A percentile compares a stretch with the other conserved stretches of the same genome.
These are phyloP conservation scores for Formica exsecta DNA, from an alignment of 1,140 invertebrate species.

Conservation along the genomic window DNA sequence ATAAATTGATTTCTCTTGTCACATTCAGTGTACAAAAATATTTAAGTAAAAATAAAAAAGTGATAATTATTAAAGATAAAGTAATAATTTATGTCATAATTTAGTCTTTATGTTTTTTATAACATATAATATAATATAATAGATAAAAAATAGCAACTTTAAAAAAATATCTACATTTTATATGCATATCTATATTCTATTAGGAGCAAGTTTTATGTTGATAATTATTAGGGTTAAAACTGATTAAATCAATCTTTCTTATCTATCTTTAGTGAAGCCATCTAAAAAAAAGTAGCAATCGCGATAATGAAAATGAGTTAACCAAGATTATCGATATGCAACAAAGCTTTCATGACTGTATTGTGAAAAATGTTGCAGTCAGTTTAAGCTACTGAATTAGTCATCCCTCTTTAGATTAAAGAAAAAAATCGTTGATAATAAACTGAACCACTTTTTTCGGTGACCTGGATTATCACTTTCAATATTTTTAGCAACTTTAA, in stretches of 20 bases:
- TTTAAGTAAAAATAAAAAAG: no score
- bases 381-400: conserved; percentile 30
- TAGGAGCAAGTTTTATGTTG: neutral
- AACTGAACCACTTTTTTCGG: neutral
- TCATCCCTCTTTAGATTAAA: conserved; percentile 39
- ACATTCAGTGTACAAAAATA: no score
- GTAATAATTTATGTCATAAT: no score
- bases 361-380: neutral
- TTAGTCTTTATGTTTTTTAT: no score
- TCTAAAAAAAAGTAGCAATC: neutral
- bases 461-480: conserved; percentile 3
- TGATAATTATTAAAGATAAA: no score
- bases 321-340: neutral
- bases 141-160: neutral
- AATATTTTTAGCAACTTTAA: neutral
- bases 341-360: neutral
- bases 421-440: conserved; percentile 22
- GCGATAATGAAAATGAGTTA: conserved; percentile 10
- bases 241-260: conserved; percentile 22
- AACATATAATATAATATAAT: neutral
- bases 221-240: neutral
- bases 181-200: neutral
- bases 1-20: no score
- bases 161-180: no score
- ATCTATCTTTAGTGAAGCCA: conserved; percentile 17